Conservation (phyloP, 2,888 invertebrate species). For the Nemoura dubitans region DNA sequence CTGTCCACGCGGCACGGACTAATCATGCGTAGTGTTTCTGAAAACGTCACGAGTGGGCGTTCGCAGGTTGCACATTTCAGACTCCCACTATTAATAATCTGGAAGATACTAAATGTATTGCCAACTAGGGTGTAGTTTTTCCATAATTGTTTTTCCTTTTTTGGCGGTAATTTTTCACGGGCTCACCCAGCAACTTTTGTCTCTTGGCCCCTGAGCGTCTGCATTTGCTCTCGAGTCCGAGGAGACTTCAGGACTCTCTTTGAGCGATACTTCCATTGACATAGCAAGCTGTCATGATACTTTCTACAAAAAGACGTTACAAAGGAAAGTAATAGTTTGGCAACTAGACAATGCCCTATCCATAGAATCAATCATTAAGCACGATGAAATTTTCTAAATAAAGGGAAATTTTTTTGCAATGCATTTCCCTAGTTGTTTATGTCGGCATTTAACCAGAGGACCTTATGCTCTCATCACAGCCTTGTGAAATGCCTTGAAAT, state of each 20-base stretch:
- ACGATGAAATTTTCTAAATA: background rate
- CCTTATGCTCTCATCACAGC: background rate
- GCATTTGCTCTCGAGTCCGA: background rate
- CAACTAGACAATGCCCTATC: background rate
- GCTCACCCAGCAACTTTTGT: background rate
- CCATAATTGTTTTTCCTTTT: background rate
- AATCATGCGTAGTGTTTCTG: no score
- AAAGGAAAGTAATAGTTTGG: background rate
- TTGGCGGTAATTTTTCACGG: background rate
- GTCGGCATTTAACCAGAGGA: background rate
- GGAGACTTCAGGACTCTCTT: background rate
- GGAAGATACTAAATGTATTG: background rate
- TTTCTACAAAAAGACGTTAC: background rate
- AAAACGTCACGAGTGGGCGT: no score
- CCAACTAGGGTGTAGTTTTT: background rate
- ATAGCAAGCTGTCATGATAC: background rate
- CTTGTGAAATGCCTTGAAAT: constrained; percentile 34
- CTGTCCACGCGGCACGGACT: background rate
- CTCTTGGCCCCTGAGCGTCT: background rate
- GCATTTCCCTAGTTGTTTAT: background rate
- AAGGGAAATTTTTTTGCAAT: background rate
- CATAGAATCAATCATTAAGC: background rate
- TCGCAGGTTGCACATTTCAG: no score
- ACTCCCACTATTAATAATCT: no score
- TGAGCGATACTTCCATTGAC: background rate